A percentile compares a stretch with the other conserved stretches of the same genome.
These are phyloP conservation scores for Drosophila prolongata DNA, from an alignment of 2,888 invertebrate species.

Conservation along the genomic window DNA sequence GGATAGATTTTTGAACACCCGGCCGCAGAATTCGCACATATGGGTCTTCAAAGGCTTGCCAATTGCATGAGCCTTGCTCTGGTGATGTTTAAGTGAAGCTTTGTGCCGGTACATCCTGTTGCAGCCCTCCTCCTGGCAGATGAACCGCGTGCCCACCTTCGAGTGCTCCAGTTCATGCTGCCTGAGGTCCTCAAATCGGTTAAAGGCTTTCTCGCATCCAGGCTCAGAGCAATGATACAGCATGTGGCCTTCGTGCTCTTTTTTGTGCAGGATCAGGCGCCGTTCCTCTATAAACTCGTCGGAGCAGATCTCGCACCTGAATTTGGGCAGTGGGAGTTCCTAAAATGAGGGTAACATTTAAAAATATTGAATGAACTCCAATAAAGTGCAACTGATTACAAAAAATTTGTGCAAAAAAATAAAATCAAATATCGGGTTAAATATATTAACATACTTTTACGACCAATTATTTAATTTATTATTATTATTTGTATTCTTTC, in stretches of 20 bases:
- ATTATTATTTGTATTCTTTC: too few relatives aligned
- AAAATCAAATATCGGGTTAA: too few relatives aligned
- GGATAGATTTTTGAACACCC: conserved; percentile 68
- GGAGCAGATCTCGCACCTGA: conserved; percentile 65
- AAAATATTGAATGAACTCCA: too few relatives aligned
- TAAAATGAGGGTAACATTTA: background rate
- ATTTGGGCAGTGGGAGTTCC: background rate
- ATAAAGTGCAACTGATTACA: too few relatives aligned
- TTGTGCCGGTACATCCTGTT: conserved; percentile 72
- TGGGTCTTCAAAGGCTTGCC: conserved; percentile 72
- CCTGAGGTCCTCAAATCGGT: conserved; percentile 57
- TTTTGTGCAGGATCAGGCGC: conserved; percentile 67
- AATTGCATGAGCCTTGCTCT: conserved; percentile 66
- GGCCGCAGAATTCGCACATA: conserved; percentile 81
- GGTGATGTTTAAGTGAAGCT: conserved; percentile 71
- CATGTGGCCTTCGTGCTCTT: conserved; percentile 68
- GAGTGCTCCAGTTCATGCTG: conserved; percentile 71
- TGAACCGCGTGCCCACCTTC: conserved; percentile 47
- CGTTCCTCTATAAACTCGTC: conserved; percentile 58
- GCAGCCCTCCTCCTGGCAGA: conserved; percentile 68
- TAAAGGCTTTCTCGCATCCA: conserved; percentile 68
- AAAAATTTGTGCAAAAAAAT: too few relatives aligned
- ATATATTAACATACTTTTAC: too few relatives aligned
- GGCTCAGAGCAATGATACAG: conserved; percentile 70
- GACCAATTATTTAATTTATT: too few relatives aligned